phyloP scores from a whole-genome alignment of 2,113 vertebrate genomes.

The Neolamprologus fasciatus region DNA sequence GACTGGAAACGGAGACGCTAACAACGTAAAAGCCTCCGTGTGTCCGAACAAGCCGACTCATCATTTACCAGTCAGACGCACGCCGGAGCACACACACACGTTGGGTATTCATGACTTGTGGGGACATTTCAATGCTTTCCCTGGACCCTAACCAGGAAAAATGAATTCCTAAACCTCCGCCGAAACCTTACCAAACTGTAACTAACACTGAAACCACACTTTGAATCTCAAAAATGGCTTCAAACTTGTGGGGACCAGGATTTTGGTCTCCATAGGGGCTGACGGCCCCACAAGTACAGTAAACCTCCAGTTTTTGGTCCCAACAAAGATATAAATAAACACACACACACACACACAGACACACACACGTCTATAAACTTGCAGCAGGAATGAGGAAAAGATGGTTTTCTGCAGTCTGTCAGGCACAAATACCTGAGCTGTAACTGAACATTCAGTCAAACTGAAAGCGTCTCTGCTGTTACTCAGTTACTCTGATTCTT shows the following conservation, averaged over 20 bases:
- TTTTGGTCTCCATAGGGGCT: rapidly evolving
- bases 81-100: neutral
- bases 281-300: rapidly evolving
- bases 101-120: rapidly evolving
- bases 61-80: rapidly evolving
- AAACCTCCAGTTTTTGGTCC: neutral
- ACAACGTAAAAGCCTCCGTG: neutral
- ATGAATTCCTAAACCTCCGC: rapidly evolving
- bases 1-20: neutral
- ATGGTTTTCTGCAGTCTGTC: neutral
- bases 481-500: neutral
- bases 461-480: neutral
- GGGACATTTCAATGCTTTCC: neutral
- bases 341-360: neutral
- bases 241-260: neutral
- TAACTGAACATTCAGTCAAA: neutral
- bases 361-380: neutral
- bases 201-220: rapidly evolving
- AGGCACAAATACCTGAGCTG: neutral
- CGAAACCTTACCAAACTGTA: neutral
- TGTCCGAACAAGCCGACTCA: neutral
- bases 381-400: neutral
- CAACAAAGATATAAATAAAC: rapidly evolving
- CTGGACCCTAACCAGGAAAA: neutral
- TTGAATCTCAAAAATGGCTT: neutral